Evolutionary conservation across 2,797 vertebrate species (phyloP), one percentile per base, ranked within the genome.

Genomic region (Astyanax mexicanus): DNA sequence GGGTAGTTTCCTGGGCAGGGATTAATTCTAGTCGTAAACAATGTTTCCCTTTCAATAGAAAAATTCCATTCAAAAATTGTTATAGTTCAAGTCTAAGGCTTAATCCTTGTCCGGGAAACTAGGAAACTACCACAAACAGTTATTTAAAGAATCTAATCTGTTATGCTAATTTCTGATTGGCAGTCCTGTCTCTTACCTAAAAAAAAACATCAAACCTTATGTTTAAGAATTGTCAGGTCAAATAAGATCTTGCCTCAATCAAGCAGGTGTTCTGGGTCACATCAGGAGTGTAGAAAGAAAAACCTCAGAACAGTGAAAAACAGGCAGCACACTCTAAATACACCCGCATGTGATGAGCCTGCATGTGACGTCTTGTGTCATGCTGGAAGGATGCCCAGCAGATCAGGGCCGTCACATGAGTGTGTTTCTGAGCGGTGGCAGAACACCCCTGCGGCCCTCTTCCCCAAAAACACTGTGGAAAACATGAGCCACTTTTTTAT

Each of bases 351-450:
- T 90, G 89, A 91, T 88, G 84, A 84, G 83, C 17, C 84, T 82
- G 81, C 90, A 91, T 91, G 92, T 94, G 92, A 93, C 82, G 88
- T 90, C 86, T 88, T 87, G 83, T 86, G 81, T 92, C 86, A 88
- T 84, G 83, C 85, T 87, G 81, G 29, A 69, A 76, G 82, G 78
- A 84, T 81, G 78, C 82, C 78, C 76, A 73, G 68, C 79, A 69
- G 67, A 84, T 83, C 76, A 84, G 82, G 80, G 74, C 75, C 66
- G 84, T 92, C 92, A 91, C 91, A 90, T 89, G 91, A 90, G 75
- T 8, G 42, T 13, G 45, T 42, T 49, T 69, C 21, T 1, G 23
- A 52, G 74, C 72, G 45, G 78, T 79, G 81, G 79, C 69, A 81
- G 49, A 85, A 84, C 83, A 75, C 74, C 70, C 70, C 82, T 71